These are phyloP conservation scores for Eurypyga helias DNA, from an alignment of 2,113 vertebrate genomes.

Conservation along the genomic window DNA sequence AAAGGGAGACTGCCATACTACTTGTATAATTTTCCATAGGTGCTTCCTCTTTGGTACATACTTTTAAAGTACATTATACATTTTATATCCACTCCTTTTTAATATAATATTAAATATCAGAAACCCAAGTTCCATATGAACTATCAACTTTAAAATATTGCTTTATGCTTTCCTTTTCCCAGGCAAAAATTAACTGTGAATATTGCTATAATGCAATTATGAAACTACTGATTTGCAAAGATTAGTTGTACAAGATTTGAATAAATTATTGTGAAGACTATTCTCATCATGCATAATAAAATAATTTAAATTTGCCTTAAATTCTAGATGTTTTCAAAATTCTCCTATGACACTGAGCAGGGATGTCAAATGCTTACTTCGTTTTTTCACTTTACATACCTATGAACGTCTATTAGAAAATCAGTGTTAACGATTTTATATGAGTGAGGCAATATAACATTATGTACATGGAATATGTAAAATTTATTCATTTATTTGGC, in stretches of 20 bases:
- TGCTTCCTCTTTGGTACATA: not conserved
- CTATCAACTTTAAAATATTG: not conserved
- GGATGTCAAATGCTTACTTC: not conserved
- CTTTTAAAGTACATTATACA: not conserved
- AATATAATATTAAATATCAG: not conserved
- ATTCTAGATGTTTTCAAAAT: not conserved
- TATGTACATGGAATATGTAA: not conserved
- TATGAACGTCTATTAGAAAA: not conserved
- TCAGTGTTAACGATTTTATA: not conserved
- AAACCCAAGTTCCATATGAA: not conserved
- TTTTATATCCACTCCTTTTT: not conserved
- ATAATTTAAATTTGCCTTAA: not conserved
- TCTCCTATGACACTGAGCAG: not conserved
- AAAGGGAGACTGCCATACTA: not conserved
- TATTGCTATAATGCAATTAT: not conserved
- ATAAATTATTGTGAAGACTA: not conserved
- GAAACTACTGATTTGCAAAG: not conserved
- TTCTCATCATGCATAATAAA: not conserved
- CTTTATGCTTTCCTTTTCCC: not conserved
- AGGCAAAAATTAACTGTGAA: not conserved
- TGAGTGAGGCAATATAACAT: not conserved
- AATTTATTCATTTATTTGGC: not conserved
- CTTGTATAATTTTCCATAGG: not conserved
- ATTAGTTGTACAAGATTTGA: not conserved
- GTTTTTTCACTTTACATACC: not conserved